These are phyloP conservation scores for Nesoenas mayeri DNA, from an alignment of 2,113 vertebrate species.

Conservation along the genomic window DNA sequence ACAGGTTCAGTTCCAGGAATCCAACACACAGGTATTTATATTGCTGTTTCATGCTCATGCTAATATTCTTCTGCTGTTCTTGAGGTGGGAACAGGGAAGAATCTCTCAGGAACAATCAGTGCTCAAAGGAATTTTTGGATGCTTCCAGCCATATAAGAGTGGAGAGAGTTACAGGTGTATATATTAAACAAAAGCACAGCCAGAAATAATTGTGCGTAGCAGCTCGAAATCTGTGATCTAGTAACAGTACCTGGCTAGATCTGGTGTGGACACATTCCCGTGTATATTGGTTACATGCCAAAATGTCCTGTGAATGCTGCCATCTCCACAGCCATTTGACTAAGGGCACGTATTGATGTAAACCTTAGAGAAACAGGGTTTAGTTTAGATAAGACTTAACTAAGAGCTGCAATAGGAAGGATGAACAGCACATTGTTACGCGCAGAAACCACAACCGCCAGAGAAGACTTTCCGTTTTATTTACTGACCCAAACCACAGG, in stretches of 20 bases:
- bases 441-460: neutral
- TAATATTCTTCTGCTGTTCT: neutral
- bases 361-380: neutral
- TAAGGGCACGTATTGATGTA: neutral
- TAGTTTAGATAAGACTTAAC: neutral
- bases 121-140: neutral
- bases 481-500: constrained; percentile 5
- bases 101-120: neutral
- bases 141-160: neutral
- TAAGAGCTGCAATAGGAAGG: neutral
- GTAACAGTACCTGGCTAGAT: neutral
- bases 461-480: neutral
- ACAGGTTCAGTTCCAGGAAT: neutral
- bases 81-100: neutral
- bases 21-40: neutral
- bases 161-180: neutral
- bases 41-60: neutral
- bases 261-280: neutral
- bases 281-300: neutral
- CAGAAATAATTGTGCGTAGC: neutral
- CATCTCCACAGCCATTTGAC: neutral
- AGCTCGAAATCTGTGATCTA: neutral
- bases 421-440: neutral
- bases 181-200: neutral
- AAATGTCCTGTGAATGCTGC: neutral